Conservation (phyloP, 2,113 vertebrate genomes). For the Leucosticte australis region DNA sequence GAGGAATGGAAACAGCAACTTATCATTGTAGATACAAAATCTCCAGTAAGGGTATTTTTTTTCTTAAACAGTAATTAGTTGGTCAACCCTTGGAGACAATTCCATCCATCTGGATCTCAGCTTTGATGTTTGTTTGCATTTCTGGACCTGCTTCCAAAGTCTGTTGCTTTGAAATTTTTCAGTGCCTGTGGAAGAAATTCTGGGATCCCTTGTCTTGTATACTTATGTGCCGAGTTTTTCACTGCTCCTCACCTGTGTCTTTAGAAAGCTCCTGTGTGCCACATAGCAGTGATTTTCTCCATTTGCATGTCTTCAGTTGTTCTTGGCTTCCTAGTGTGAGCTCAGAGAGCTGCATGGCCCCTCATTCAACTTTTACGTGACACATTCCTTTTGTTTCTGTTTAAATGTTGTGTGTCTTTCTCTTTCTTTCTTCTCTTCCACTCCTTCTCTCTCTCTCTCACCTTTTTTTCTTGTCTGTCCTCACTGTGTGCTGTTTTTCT, state of each 20-base stretch:
- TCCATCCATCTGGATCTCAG: neutral
- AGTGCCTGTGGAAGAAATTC: neutral
- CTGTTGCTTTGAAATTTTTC: neutral
- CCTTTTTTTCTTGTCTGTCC: constrained; percentile 69
- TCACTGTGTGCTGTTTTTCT: constrained; percentile 71
- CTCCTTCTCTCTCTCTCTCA: neutral
- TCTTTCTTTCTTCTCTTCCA: constrained; percentile 55
- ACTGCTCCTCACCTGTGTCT: neutral
- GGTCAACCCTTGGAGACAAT: neutral
- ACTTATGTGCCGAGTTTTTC: neutral
- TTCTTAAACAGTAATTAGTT: neutral
- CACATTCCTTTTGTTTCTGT: constrained; percentile 73
- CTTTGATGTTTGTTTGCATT: neutral
- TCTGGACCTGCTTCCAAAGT: neutral
- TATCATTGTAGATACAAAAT: neutral
- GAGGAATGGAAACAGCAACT: neutral
- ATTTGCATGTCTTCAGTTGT: constrained; percentile 61
- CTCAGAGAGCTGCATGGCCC: constrained; percentile 58
- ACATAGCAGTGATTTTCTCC: neutral
- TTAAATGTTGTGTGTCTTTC: constrained; percentile 75
- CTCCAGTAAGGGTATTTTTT: neutral
- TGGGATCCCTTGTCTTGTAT: neutral
- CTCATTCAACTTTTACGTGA: constrained; percentile 63
- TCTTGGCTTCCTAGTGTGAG: constrained; percentile 32
- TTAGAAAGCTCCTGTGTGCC: neutral